Conservation (phyloP, 2,797 vertebrate species). For the Etheostoma nigrum region DNA sequence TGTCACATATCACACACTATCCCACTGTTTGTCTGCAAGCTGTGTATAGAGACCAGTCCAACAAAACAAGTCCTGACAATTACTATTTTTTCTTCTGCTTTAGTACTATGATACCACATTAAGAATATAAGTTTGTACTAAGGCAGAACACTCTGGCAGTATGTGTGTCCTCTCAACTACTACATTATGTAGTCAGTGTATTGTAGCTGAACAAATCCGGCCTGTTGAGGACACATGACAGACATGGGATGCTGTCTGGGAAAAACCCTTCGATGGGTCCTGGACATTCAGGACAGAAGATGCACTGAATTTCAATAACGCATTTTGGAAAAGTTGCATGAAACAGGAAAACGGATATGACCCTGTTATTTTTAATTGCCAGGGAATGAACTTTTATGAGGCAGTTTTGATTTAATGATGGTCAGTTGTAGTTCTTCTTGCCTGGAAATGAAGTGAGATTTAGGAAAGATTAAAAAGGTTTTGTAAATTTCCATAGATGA, state of each 20-base stretch:
- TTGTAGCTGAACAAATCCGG: slow-evolving; percentile 67
- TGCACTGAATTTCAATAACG: slow-evolving; percentile 52
- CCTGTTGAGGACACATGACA: slow-evolving; percentile 76
- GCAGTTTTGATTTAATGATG: slow-evolving; percentile 21
- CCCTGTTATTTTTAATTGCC: slow-evolving; percentile 27
- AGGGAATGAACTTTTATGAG: slow-evolving; percentile 9
- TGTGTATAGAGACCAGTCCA: slow-evolving; percentile 4
- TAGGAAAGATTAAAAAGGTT: slow-evolving; percentile 6
- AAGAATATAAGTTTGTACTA: slow-evolving; percentile 31
- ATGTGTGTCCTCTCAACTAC: slow-evolving; percentile 41
- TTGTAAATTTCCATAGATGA: slow-evolving; percentile 5
- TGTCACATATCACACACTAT: slow-evolving; percentile 19
- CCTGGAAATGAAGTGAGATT: slow-evolving; percentile 1
- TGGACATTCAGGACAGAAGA: slow-evolving; percentile 60
- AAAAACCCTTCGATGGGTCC: slow-evolving; percentile 67
- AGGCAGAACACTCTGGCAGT: slow-evolving; percentile 27
- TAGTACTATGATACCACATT: neutral
- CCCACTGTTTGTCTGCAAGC: slow-evolving; percentile 16
- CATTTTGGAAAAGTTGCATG: slow-evolving; percentile 29
- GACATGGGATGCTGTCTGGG: slow-evolving; percentile 72
- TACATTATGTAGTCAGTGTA: slow-evolving; percentile 41
- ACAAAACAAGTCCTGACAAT: slow-evolving; percentile 7
- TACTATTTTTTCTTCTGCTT: slow-evolving; percentile 8
- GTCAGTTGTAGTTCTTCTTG: slow-evolving; percentile 20
- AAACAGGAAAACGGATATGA: slow-evolving; percentile 33